phyloP scores from a whole-genome alignment of 2,113 vertebrate species.

The Alligator sinensis region DNA sequence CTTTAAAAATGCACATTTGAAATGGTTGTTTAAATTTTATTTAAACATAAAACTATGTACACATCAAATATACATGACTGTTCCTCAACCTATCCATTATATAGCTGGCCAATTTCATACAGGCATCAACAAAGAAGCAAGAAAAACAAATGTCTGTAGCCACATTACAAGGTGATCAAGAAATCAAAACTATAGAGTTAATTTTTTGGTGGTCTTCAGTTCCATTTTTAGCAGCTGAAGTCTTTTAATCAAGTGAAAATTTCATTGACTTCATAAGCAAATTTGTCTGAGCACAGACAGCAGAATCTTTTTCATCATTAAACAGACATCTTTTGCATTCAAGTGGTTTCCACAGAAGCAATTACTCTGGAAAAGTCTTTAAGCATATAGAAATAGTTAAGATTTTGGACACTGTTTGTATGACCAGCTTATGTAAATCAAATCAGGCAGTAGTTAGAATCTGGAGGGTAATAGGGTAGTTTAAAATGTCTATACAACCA shows the following conservation, averaged over 20 bases:
- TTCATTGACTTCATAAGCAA: background rate
- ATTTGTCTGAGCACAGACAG: background rate
- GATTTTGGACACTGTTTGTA: background rate
- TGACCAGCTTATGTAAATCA: background rate
- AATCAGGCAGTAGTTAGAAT: background rate
- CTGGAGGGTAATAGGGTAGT: background rate
- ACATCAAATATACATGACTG: background rate
- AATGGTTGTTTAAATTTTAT: background rate
- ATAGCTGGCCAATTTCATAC: background rate
- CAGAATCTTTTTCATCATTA: background rate
- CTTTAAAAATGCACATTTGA: background rate
- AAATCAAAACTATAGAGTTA: fast-evolving
- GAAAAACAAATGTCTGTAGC: background rate
- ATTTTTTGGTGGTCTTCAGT: background rate
- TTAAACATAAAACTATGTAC: slow-evolving; percentile 1
- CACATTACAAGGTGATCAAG: background rate
- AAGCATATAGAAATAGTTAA: background rate
- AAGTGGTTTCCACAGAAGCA: background rate
- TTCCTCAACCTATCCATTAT: background rate
- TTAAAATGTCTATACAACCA: background rate
- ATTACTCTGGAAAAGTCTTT: background rate
- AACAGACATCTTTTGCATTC: background rate
- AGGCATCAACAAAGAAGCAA: background rate
- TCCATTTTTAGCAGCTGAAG: slow-evolving; percentile 1
- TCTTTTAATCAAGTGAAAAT: background rate